Conservation (phyloP, 2,797 vertebrate genomes). For the Clarias pachynema region DNA sequence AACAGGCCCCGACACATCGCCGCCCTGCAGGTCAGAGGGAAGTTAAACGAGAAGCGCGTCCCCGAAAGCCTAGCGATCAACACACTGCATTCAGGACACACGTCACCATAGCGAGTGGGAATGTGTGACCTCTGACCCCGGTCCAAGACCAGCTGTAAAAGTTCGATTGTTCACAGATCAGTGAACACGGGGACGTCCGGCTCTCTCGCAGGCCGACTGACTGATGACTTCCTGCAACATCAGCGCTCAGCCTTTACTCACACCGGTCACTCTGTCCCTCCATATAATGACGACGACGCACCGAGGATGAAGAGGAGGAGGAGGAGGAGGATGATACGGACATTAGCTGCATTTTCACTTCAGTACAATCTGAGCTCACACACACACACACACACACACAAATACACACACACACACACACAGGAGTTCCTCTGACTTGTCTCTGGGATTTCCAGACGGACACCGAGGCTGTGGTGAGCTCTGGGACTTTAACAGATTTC, state of each 20-base stretch:
- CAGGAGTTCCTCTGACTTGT: neutral
- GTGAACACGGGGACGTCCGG: neutral
- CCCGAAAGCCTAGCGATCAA: neutral
- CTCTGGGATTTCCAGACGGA: neutral
- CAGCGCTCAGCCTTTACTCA: neutral
- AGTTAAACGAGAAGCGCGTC: neutral
- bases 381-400: too few species aligned
- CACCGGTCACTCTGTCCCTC: neutral
- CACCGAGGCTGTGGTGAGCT: neutral
- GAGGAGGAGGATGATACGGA: neutral
- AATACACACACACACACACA: neutral
- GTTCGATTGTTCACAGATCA: neutral
- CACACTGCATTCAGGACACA: neutral
- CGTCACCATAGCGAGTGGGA: neutral
- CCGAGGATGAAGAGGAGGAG: neutral
- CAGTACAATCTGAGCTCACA: neutral
- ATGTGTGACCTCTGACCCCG: slow-evolving; percentile 6
- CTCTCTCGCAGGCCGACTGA: neutral
- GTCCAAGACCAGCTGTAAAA: neutral
- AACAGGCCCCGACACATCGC: neutral
- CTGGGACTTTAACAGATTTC: neutral
- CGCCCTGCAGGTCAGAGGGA: neutral
- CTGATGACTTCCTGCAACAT: slow-evolving; percentile 1
- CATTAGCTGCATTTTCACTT: neutral
- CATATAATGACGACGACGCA: neutral